Percentiles rank a stretch among this genome's conserved stretches.
These are phyloP conservation scores for Himalopsyche kuldschensis DNA, from an alignment of 2,888 invertebrate species.

Conservation along the genomic window DNA sequence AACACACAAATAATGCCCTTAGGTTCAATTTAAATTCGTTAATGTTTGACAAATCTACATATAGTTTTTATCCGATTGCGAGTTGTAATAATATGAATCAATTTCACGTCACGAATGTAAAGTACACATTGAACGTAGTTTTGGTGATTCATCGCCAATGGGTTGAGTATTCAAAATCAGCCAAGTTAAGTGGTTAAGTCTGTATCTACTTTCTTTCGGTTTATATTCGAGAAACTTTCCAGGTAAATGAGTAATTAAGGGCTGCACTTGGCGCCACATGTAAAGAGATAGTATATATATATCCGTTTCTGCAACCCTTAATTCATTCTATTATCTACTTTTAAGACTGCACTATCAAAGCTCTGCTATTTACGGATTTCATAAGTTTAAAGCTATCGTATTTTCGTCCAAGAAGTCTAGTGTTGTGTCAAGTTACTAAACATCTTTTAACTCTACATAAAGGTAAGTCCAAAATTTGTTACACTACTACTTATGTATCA, in stretches of 20 bases:
- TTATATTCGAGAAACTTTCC: neutral
- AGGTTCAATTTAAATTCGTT: too few relatives aligned
- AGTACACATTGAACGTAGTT: too few relatives aligned
- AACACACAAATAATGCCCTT: too few relatives aligned
- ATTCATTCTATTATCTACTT: neutral
- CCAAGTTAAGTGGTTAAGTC: neutral
- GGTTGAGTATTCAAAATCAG: neutral
- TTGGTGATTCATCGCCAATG: neutral
- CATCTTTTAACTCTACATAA: too few relatives aligned
- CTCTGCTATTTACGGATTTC: too few relatives aligned
- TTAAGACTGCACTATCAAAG: neutral
- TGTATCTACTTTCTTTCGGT: neutral
- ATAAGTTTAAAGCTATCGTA: too few relatives aligned
- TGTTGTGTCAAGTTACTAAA: neutral
- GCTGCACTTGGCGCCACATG: neutral
- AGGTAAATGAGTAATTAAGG: neutral
- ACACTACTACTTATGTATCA: too few relatives aligned
- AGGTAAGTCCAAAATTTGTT: too few relatives aligned
- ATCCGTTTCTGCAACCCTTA: neutral
- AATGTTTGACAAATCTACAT: too few relatives aligned
- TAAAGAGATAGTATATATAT: neutral
- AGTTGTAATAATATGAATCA: too few relatives aligned
- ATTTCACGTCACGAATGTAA: too few relatives aligned
- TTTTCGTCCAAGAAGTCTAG: neutral
- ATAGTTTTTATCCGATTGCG: too few relatives aligned